Percentiles rank a stretch among this genome's conserved stretches.
phyloP scores from a whole-genome alignment of 2,888 invertebrate genomes.

The Caprella mutica region DNA sequence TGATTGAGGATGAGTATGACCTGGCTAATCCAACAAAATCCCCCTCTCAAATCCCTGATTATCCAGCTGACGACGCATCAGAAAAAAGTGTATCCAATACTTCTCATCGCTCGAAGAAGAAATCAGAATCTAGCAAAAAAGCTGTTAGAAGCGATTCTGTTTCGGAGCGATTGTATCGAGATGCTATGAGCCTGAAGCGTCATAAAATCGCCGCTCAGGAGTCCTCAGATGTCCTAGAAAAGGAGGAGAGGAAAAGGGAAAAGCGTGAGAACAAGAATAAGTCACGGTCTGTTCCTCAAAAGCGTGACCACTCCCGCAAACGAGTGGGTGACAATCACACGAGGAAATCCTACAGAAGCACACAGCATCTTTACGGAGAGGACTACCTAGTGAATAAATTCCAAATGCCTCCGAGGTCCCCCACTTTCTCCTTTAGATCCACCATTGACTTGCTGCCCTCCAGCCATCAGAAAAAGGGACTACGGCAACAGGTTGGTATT shows the following conservation, averaged over 20 bases:
- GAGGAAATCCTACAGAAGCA: constrained; percentile 5
- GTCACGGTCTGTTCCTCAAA: no score
- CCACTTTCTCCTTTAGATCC: constrained; percentile 24
- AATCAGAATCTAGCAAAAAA: no score
- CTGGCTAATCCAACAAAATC: no score
- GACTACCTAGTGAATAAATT: constrained; percentile 4
- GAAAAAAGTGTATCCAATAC: no score
- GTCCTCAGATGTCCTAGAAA: no score
- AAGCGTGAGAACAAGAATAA: no score
- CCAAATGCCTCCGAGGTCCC: constrained; percentile 12
- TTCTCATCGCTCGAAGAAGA: no score
- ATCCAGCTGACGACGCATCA: no score
- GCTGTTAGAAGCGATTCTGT: background rate
- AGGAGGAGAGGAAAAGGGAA: no score
- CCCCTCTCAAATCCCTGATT: no score
- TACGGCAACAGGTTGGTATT: constrained; percentile 29
- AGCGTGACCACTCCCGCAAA: constrained; percentile 7
- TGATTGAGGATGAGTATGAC: no score
- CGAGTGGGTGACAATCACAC: constrained; percentile 6
- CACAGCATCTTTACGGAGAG: constrained; percentile 4
- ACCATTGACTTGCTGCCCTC: constrained; percentile 29
- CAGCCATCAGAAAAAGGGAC: constrained; percentile 18
- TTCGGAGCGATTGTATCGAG: background rate
- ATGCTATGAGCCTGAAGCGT: constrained; percentile 4
- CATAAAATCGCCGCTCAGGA: no score